These are phyloP conservation scores for Drosophila teissieri DNA, from an alignment of 1,140 invertebrate genomes.

Conservation along the genomic window DNA sequence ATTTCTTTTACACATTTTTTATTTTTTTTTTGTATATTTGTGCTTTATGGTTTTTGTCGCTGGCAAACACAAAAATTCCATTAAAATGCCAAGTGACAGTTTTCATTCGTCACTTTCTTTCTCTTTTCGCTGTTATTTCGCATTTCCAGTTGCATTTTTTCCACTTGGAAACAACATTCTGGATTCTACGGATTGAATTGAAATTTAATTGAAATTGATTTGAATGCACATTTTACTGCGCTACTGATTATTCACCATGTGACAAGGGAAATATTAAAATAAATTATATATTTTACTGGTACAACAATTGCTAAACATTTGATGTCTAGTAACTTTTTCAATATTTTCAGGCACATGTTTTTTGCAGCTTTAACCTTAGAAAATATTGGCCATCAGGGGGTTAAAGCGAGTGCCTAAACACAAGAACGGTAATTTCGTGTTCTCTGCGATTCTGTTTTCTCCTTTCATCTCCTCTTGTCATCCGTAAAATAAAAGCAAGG, in stretches of 20 bases:
- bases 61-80: conserved; percentile 69
- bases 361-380: no score
- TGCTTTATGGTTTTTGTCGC: conserved; percentile 24
- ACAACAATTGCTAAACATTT: no score
- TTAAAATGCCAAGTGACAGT: conserved; percentile 74
- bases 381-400: not conserved
- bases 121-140: no score
- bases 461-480: conserved; percentile 6
- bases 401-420: not conserved
- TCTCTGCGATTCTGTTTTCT: conserved; percentile 9
- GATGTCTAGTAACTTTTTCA: no score
- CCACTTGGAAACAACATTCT: no score
- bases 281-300: no score
- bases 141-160: not conserved
- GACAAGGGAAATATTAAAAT: no score
- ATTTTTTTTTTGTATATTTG: conserved; percentile 12
- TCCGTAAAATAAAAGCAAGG: conserved; percentile 9
- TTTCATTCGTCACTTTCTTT: not conserved
- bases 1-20: not conserved
- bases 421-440: conserved; percentile 1
- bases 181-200: no score
- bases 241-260: no score
- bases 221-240: no score
- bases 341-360: no score
- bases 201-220: no score